Evolutionary conservation across 2,797 vertebrate species (phyloP).

Genomic region (Sebastes dallii): DNA sequence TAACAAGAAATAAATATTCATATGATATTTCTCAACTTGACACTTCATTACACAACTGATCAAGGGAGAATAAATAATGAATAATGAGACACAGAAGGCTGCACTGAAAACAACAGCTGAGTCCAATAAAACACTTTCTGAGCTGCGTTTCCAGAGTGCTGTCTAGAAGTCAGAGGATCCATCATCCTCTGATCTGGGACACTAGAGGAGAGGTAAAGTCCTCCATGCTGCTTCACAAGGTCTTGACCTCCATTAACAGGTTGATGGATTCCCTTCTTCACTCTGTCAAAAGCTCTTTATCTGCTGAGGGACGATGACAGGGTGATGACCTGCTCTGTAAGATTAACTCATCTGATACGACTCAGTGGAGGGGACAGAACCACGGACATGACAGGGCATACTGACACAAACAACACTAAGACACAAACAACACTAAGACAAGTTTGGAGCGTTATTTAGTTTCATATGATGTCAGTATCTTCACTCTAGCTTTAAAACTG

Average conservation of each 20-base stretch:
- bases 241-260: slow-evolving; percentile 29
- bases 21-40: background rate
- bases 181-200: background rate
- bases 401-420: background rate
- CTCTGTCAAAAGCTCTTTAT: slow-evolving; percentile 9
- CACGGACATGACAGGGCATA: background rate
- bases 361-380: background rate
- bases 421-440: background rate
- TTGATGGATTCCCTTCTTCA: background rate
- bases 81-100: background rate
- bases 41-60: background rate
- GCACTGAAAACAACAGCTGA: background rate
- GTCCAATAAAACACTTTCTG: background rate
- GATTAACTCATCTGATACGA: slow-evolving; percentile 4
- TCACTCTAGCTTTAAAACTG: no score
- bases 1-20: background rate
- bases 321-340: background rate
- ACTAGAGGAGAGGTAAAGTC: background rate
- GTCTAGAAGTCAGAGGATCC: background rate
- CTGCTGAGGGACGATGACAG: background rate
- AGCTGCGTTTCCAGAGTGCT: background rate
- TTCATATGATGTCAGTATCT: no score
- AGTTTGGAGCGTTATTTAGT: no score
- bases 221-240: background rate
- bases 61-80: background rate